Base-by-base conservation (phyloP, 2,888 invertebrate genomes). In the Diachrysia chrysitis region DNA sequence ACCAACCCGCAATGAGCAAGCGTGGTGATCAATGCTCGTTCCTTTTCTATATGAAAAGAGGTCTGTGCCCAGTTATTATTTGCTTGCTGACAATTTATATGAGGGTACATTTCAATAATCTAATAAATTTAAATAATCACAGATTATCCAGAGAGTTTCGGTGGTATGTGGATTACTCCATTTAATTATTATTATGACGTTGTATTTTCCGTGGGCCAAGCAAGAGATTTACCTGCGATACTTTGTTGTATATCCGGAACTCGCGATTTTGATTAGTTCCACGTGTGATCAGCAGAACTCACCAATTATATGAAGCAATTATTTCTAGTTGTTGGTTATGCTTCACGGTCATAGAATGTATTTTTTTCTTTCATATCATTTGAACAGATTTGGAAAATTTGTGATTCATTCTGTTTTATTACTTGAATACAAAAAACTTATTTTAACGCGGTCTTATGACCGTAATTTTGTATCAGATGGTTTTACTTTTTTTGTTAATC, bases 221-320 rank as follows among this genome's bases (percentile, higher is more conserved):
- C 83, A 89, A 91, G 84, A 89, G 90, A 92, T 92, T 90, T 87
- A 78, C 90, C 90, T 90, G 86, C 83, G 80, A 83, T 83, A 82
- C 85, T 85, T 82, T 83, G 81, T 85, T 85, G 87, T 87, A 83
- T 83, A 86, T 90, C 88, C 90, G 93, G 92, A 92, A 92, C 90
- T 92, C 71, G 83, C 78, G 78, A 78, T 80, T 81, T 73, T 79
- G 88, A 92, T 93, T 92, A 85, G 90, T 90, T 92, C 85, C 89
- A 89, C 87, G 85, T 89, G 85, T 86, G 88, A 87, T 88, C 80
- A 83, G 83, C 82, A 86, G 84, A 88, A 86, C 89, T 87, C 82
- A 83, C 87, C 88, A 91, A 92, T 92, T 90, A 90, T 86, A 66
- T 79, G 71, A 63, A 87, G 84, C 83, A 89, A 90, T 92, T 82